A percentile compares a stretch with the other conserved stretches of the same genome.
Conservation (phyloP, 2,888 invertebrate genomes). For the Macrosiphum euphorbiae region DNA sequence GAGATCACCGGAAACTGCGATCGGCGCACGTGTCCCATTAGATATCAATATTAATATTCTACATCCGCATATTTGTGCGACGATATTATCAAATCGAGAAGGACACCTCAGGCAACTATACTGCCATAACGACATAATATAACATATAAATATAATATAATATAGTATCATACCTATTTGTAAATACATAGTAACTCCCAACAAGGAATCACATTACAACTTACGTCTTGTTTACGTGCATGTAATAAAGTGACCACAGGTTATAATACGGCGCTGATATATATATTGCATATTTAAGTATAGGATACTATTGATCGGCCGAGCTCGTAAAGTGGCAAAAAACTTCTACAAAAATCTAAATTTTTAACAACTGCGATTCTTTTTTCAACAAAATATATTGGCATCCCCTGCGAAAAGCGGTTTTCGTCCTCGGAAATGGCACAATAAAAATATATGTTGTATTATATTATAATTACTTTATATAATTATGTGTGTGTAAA, state of each 20-base stretch:
- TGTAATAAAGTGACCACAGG: not conserved
- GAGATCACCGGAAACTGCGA: not conserved
- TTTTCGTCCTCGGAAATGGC: not conserved
- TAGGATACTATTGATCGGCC: not conserved
- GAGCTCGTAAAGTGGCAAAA: not conserved
- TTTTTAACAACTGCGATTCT: not conserved
- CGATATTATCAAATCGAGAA: not conserved
- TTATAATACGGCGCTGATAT: not conserved
- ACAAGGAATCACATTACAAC: not conserved
- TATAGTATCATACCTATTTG: too few relatives aligned
- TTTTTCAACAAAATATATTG: not conserved
- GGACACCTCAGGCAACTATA: not conserved
- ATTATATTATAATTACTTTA: not conserved
- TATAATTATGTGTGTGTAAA: not conserved
- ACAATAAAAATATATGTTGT: too few relatives aligned
- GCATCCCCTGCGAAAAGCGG: not conserved
- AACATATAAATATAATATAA: too few relatives aligned
- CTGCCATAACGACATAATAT: not conserved
- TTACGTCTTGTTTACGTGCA: not conserved
- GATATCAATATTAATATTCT: not conserved
- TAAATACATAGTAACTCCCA: not conserved
- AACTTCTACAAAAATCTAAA: not conserved
- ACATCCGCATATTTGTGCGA: not conserved
- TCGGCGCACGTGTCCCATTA: not conserved
- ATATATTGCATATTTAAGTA: not conserved